Conservation (phyloP, 1,140 invertebrate genomes). For the Dendrolimus kikuchii region DNA sequence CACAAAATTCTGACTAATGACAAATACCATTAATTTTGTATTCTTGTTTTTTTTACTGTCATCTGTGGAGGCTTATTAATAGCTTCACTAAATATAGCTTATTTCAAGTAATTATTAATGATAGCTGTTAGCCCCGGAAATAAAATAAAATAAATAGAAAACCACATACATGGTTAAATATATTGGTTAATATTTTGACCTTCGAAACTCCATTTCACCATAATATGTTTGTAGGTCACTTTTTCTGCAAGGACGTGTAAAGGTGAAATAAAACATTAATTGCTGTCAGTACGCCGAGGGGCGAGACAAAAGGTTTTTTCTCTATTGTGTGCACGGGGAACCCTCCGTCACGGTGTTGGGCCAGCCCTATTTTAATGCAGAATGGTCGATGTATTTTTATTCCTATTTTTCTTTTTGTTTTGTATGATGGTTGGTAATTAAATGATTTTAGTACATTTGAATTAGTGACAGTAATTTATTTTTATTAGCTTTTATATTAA, state of each 20-base stretch:
- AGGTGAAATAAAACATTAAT: constrained; percentile 57
- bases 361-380: constrained; percentile 13
- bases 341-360: constrained; percentile 37
- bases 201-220: neutral
- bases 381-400: constrained; percentile 18
- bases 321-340: constrained; percentile 35
- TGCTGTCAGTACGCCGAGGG: constrained; percentile 40
- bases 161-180: too few species aligned
- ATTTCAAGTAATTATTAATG: constrained; percentile 5
- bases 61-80: too few species aligned
- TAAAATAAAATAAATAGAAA: too few species aligned
- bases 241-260: constrained; percentile 18
- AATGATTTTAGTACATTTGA: too few species aligned
- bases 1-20: neutral
- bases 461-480: too few species aligned
- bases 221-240: constrained; percentile 8
- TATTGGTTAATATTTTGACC: neutral
- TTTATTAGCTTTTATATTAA: too few species aligned
- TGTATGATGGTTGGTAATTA: neutral
- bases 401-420: constrained; percentile 1
- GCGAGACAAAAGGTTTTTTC: constrained; percentile 44
- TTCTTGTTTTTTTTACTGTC: neutral
- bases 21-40: neutral
- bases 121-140: too few species aligned
- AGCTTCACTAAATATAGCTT: too few species aligned